Conservation (phyloP, 2,797 vertebrate genomes). For the Microhierax caerulescens region DNA sequence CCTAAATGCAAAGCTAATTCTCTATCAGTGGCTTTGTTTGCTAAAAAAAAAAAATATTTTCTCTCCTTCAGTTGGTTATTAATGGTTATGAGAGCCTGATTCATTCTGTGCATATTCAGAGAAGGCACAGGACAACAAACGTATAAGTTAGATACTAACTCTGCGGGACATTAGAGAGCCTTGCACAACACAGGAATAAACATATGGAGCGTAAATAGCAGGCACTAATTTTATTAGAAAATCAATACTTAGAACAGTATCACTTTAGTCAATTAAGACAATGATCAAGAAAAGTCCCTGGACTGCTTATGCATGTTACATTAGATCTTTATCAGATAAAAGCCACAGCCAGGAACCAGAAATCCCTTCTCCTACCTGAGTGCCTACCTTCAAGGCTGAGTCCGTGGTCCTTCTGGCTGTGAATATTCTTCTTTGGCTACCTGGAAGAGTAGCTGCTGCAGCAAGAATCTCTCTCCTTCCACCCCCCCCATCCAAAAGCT, state of each 20-base stretch:
- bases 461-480: neutral
- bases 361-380: neutral
- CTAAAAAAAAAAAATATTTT: neutral
- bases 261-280: conserved; percentile 33
- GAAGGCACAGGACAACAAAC: neutral
- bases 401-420: neutral
- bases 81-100: neutral
- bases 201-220: conserved; percentile 6
- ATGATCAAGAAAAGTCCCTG: neutral
- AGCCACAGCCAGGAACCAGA: neutral
- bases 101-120: neutral
- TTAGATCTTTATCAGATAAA: neutral
- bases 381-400: neutral
- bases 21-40: neutral
- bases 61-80: neutral
- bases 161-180: neutral
- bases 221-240: conserved; percentile 38
- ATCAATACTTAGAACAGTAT: conserved; percentile 27
- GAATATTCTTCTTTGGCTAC: neutral
- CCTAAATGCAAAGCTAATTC: neutral
- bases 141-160: neutral
- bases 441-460: accelerated
- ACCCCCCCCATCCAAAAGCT: accelerated
- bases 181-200: conserved; percentile 1
- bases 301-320: neutral